These are phyloP conservation scores for Plecturocebus donacophilus DNA, from an alignment of 2,113 vertebrate species.

Conservation along the genomic window DNA sequence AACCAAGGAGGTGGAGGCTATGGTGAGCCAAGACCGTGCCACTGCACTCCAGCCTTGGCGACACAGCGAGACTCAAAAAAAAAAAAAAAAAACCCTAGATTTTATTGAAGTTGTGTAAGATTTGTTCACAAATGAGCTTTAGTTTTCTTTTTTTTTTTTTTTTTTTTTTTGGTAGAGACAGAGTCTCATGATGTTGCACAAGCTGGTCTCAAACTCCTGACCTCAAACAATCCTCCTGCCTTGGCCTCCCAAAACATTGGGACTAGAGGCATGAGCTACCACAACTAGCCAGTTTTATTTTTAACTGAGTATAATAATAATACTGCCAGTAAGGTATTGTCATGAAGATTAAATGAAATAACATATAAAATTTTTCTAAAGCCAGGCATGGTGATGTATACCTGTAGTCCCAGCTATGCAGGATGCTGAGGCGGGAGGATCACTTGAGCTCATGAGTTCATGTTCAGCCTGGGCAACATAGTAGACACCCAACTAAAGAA, in stretches of 20 bases:
- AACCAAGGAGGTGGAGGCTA: no score
- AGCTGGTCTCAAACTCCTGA: neutral
- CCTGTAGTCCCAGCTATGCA: neutral
- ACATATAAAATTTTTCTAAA: neutral
- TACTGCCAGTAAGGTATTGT: neutral
- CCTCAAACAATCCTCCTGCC: neutral
- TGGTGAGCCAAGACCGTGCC: no score
- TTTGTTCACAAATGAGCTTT: neutral
- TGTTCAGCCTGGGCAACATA: neutral
- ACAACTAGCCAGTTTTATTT: neutral
- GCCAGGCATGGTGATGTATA: neutral
- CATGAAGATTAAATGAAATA: neutral
- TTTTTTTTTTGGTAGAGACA: neutral
- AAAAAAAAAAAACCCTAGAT: neutral
- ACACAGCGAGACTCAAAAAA: no score
- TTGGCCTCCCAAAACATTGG: neutral
- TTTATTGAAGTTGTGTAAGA: neutral
- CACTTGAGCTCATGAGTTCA: neutral
- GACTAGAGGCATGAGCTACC: neutral
- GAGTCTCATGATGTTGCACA: neutral
- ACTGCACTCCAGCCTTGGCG: no score
- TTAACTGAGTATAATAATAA: neutral
- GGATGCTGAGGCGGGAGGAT: neutral
- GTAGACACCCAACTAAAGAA: neutral
- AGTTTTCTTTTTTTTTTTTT: neutral